Evolutionary conservation across 1,140 invertebrate genomes (phyloP), one percentile per base, ranked within the genome.

Genomic region (Campoletis sonorensis): DNA sequence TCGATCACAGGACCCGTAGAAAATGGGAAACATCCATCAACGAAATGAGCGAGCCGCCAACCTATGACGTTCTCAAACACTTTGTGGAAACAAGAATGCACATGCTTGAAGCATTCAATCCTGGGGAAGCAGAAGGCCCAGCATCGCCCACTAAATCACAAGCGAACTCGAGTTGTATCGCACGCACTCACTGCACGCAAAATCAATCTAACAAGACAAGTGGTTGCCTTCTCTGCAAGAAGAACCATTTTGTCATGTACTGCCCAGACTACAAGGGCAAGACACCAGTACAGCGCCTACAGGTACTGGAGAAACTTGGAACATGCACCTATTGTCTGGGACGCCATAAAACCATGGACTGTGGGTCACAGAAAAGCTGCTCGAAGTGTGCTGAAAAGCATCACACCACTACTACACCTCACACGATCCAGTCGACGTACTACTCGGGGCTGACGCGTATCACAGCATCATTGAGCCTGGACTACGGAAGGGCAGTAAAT

Each of bases 261-360:
- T 80, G 79, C 16, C 10, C 61, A 2, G 64, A 15, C 16, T 80
- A 37, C 21, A 33, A 37, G 10, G 7, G 27, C 27, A 67, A 80
- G 27, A 15, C 64, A 11, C 8, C 16, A 7, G 0, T 16, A 18
- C 45, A 80, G 23, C 26, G 64, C 8, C 16, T 13, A n/a, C 5
- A 40, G 4, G 23, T 23, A 26, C 16, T 73, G 0, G 18, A 18
- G 7, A 3, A 27, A 11, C 73, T 61, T 15, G n/a, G 27, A 8
- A 16, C 58, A 2, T 80, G 79, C 79, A 15, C 15, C 8, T 73
- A 80, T 58, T 80, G 79, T 18, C 71, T 80, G 3, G 79, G 70
- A 18, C 40, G 16, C 7, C 79, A 80, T 61, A 37, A 37, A 4
- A 1, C 21, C 1, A 10, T 13, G 15, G 68, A 71, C 0, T 71